Evolutionary conservation across 2,888 invertebrate genomes (phyloP), one percentile per base, ranked within the genome.

Genomic region (Chironomus riparius): DNA sequence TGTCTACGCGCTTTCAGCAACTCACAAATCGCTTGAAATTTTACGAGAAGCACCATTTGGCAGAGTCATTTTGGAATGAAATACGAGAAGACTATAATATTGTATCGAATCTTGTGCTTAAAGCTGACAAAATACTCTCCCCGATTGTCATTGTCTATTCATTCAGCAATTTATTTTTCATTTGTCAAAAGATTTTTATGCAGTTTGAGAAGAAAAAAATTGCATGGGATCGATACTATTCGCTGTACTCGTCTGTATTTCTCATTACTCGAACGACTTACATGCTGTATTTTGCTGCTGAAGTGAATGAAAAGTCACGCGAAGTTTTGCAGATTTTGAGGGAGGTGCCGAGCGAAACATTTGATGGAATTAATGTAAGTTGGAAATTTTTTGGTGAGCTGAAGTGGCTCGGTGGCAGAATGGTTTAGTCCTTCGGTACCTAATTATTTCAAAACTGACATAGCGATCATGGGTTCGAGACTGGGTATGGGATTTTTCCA

Each of bases 61-160:
- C 61, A 0, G 76, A 76, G 7, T n/a, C 76, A 28, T 76, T 68
- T 22, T 76, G 76, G 76, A 48, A 69, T 15, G 69, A 76, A 69
- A 76, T 76, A 24, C 68, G 76, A 1, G 13, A n/a, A 18, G 38
- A 76, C 18, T 76, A 69, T 15, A 69, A 76, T 21, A 24, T 69
- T 4, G 12, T 76, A 3, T 68, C 69, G 13, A 69, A 56, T 24
- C 22, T 76, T 13, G 56, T 69, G 12, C 10, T 50, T n/a, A 50
- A 48, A 15, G 69, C 76, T 5, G 69, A 69, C 12, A 12, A 68
- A 38, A 13, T 76, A 2, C 21, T 69, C 0, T 76, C 76, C 5
- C 68, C 76, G 4, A 13, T 76, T 7, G 50, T 76, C 15, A n/a
- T 76, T 15, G 68, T 76, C 47, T 69, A 76, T 38, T 28, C 56